Evolutionary conservation across 2,113 vertebrate species (phyloP).

Genomic region (Chaenogobius annularis): DNA sequence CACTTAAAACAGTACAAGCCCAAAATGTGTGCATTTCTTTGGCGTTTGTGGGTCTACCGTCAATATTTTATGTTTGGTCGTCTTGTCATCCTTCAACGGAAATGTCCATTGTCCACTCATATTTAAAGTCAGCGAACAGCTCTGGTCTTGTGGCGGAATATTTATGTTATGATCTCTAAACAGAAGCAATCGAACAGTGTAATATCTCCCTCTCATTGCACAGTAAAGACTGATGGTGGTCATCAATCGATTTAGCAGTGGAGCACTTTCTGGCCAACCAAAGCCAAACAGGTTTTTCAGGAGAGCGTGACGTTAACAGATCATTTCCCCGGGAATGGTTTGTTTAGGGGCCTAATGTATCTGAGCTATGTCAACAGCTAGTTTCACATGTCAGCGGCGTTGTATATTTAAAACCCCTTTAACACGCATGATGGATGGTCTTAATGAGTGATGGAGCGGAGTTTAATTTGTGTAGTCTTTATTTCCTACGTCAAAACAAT

Average conservation of each 20-base stretch:
- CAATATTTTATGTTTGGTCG: background rate
- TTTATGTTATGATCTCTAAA: constrained; percentile 27
- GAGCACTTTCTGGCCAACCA: constrained; percentile 26
- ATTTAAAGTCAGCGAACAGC: background rate
- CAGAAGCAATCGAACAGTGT: constrained; percentile 18
- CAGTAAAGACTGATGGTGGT: constrained; percentile 48
- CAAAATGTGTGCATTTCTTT: background rate
- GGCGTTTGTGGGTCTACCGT: background rate
- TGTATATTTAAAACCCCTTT: constrained; percentile 57
- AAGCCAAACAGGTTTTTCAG: constrained; percentile 39
- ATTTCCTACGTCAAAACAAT: constrained; percentile 47
- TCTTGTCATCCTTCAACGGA: background rate
- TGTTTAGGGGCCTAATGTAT: constrained; percentile 58
- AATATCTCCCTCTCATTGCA: constrained; percentile 19
- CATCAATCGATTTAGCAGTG: constrained; percentile 48
- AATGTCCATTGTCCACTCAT: background rate
- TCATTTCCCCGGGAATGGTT: constrained; percentile 54
- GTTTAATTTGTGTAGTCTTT: constrained; percentile 44
- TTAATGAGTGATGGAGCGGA: constrained; percentile 37
- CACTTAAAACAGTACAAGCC: background rate
- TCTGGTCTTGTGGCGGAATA: background rate
- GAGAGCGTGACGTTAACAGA: constrained; percentile 53
- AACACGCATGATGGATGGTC: constrained; percentile 49
- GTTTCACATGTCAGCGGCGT: constrained; percentile 56
- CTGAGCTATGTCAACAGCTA: constrained; percentile 57